Evolutionary conservation across 2,113 vertebrate genomes (phyloP).

Genomic region (Aleadryas rufinucha): DNA sequence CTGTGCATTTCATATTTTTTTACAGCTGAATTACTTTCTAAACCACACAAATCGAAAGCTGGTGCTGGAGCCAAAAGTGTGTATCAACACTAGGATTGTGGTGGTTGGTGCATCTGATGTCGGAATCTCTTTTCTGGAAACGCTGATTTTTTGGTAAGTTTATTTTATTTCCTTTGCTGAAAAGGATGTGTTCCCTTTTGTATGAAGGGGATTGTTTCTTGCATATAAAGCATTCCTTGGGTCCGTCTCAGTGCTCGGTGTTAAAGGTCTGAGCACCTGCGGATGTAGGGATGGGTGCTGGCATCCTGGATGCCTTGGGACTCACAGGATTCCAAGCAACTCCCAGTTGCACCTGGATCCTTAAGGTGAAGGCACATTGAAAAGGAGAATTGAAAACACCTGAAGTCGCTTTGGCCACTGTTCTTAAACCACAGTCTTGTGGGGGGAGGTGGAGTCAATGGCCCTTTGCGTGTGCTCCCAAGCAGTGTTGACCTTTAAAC

Average conservation of each 20-base stretch:
- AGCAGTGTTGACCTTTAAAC: background rate
- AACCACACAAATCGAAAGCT: slow-evolving; percentile 88
- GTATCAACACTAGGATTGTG: slow-evolving; percentile 85
- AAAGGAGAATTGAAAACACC: background rate
- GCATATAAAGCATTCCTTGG: background rate
- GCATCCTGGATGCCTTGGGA: background rate
- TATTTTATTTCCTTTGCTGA: background rate
- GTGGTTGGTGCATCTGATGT: slow-evolving; percentile 91
- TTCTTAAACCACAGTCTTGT: background rate
- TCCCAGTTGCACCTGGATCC: fast-evolving
- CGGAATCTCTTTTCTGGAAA: slow-evolving; percentile 88
- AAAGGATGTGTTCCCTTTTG: background rate
- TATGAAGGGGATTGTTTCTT: background rate
- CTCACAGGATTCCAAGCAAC: background rate
- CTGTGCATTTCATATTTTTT: background rate
- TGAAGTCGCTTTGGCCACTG: background rate
- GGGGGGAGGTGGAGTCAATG: background rate
- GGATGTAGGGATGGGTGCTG: background rate
- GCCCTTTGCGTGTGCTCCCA: background rate
- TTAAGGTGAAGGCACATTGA: background rate
- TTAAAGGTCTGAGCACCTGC: background rate
- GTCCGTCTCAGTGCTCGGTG: background rate
- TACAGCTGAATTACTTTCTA: slow-evolving; percentile 80
- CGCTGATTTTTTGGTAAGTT: slow-evolving; percentile 84
- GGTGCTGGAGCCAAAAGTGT: slow-evolving; percentile 82